A percentile compares a stretch with the other conserved stretches of the same genome.
These are phyloP conservation scores for Spodoptera picta DNA, from an alignment of 2,888 invertebrate species.

Conservation along the genomic window DNA sequence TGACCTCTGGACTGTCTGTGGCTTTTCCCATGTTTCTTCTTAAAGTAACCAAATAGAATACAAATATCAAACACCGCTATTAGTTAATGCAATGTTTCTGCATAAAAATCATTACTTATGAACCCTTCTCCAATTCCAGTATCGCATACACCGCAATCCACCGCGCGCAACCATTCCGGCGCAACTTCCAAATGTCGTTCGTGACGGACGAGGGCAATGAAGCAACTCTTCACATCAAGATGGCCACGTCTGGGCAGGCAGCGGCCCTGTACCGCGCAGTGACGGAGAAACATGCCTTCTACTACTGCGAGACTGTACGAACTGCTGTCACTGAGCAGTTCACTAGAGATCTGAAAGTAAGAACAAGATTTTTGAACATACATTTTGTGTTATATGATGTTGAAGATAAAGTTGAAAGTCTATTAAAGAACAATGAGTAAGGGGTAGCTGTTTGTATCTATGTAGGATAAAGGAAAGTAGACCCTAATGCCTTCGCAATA, in stretches of 20 bases:
- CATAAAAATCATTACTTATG: background rate
- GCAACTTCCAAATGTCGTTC: slow-evolving; percentile 93
- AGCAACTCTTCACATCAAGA: slow-evolving; percentile 92
- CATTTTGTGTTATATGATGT: too few species aligned
- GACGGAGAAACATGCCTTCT: slow-evolving; percentile 97
- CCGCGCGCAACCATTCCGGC: slow-evolving; percentile 92
- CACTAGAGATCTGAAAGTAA: slow-evolving; percentile 94
- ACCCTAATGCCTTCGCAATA: too few species aligned
- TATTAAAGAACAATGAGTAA: too few species aligned
- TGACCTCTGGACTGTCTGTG: too few species aligned
- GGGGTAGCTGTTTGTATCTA: too few species aligned
- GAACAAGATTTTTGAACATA: too few species aligned
- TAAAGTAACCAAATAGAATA: too few species aligned
- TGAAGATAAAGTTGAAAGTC: too few species aligned
- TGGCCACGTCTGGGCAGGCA: slow-evolving; percentile 94
- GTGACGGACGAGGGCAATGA: slow-evolving; percentile 91
- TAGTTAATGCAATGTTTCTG: too few species aligned
- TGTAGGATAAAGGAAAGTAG: too few species aligned
- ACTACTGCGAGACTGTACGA: slow-evolving; percentile 96
- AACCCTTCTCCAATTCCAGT: slow-evolving; percentile 72
- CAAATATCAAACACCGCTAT: too few species aligned
- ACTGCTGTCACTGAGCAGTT: slow-evolving; percentile 96
- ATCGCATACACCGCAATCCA: slow-evolving; percentile 95
- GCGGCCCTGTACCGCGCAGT: slow-evolving; percentile 95
- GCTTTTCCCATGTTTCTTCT: too few species aligned